phyloP scores from a whole-genome alignment of 2,113 vertebrate species.

The Calyptomena viridis region DNA sequence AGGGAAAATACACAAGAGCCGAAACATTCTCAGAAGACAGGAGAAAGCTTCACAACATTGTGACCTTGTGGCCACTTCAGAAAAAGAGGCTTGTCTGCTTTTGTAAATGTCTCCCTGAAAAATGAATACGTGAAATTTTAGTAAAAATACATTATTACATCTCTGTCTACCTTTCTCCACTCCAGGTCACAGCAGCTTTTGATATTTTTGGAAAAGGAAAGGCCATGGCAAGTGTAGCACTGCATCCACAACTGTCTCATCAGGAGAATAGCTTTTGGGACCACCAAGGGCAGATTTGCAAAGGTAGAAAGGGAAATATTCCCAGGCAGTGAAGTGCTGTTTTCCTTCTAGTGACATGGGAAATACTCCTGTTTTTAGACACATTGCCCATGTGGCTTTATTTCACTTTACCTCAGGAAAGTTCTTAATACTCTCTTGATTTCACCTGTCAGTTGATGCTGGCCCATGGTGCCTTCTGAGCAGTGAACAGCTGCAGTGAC shows the following conservation, averaged over 20 bases:
- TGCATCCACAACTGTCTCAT: neutral
- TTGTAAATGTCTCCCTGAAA: neutral
- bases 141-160: too few relatives aligned
- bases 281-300: neutral
- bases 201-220: fast-evolving
- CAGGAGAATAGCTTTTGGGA: neutral
- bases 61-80: neutral
- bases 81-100: neutral
- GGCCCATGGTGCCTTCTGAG: conserved; percentile 21
- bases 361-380: neutral
- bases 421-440: neutral
- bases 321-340: too few relatives aligned
- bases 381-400: neutral
- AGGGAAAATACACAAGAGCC: neutral
- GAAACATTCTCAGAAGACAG: neutral
- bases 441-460: conserved; percentile 14
- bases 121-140: neutral
- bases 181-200: neutral
- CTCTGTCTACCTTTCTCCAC: neutral
- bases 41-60: neutral
- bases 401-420: neutral
- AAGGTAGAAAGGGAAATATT: neutral
- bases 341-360: neutral
- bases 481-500: conserved; percentile 57
- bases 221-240: neutral